A percentile compares a stretch with the other conserved stretches of the same genome.
These are phyloP conservation scores for Diplodus sargus DNA, from an alignment of 2,797 vertebrate genomes.

Conservation along the genomic window DNA sequence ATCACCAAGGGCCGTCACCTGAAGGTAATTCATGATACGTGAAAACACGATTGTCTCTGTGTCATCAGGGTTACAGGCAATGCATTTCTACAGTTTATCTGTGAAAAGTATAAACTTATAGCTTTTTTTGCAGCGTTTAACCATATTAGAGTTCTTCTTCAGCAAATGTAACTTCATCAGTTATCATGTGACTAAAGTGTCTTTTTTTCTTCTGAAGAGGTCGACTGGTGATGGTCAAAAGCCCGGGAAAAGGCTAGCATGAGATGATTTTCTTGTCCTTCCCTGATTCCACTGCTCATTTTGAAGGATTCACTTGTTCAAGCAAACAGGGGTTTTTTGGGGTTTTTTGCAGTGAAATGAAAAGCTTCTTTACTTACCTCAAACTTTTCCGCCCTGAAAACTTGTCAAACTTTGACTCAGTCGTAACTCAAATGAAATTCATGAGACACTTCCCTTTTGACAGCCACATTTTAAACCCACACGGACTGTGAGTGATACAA, in stretches of 20 bases:
- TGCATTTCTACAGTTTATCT: too few relatives aligned
- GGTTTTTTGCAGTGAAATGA: neutral
- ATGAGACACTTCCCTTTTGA: slow-evolving; percentile 5
- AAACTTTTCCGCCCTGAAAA: neutral
- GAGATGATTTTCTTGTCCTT: too few relatives aligned
- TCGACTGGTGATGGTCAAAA: neutral
- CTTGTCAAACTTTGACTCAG: neutral
- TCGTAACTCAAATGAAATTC: neutral
- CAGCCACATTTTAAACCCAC: neutral
- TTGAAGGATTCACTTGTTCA: neutral
- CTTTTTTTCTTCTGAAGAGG: neutral
- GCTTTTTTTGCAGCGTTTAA: neutral
- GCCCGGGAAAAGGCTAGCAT: neutral
- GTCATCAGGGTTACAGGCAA: too few relatives aligned
- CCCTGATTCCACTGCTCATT: neutral
- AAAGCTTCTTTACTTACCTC: neutral
- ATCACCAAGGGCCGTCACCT: too few relatives aligned
- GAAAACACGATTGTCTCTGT: too few relatives aligned
- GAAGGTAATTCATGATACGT: too few relatives aligned
- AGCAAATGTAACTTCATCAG: neutral
- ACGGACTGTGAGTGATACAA: neutral
- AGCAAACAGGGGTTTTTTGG: too few relatives aligned
- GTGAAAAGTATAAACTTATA: too few relatives aligned
- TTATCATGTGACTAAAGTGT: neutral
- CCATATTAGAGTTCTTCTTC: neutral